Evolutionary conservation across 2,113 vertebrate genomes (phyloP).

Genomic region (Ardeotis arabs): DNA sequence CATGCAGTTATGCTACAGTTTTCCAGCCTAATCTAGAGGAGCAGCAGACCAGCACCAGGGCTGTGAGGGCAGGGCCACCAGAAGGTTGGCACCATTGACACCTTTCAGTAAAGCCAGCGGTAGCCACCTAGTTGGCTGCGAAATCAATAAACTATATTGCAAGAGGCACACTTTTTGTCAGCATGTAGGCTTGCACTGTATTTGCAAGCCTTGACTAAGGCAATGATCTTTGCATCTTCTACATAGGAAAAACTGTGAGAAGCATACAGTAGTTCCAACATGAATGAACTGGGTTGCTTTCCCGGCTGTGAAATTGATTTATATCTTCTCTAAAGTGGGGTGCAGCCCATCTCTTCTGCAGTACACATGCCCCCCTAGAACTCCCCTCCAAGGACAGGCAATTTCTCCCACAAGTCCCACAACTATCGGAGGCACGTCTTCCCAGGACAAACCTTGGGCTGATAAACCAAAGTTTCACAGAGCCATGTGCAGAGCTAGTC

Average conservation of each 20-base stretch:
- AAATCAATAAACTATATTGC: neutral
- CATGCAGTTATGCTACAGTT: no score
- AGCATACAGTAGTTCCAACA: neutral
- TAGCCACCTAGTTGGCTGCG: neutral
- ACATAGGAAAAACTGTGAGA: neutral
- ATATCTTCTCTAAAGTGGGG: neutral
- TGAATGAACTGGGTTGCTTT: neutral
- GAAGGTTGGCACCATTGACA: neutral
- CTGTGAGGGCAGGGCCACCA: neutral
- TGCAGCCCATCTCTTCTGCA: neutral
- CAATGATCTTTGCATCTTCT: neutral
- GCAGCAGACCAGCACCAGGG: no score
- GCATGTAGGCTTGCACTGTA: neutral
- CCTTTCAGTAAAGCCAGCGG: neutral
- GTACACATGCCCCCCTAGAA: neutral
- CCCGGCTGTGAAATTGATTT: neutral
- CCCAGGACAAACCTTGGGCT: neutral
- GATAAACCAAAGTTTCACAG: neutral
- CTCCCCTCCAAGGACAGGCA: neutral
- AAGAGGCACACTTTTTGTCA: neutral
- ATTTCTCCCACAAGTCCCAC: neutral
- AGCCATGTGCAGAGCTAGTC: neutral
- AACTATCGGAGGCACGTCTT: neutral
- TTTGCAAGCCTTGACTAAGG: neutral
- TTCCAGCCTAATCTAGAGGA: neutral